phyloP scores from a whole-genome alignment of 2,113 vertebrate genomes.

The Larimichthys polyactis region DNA sequence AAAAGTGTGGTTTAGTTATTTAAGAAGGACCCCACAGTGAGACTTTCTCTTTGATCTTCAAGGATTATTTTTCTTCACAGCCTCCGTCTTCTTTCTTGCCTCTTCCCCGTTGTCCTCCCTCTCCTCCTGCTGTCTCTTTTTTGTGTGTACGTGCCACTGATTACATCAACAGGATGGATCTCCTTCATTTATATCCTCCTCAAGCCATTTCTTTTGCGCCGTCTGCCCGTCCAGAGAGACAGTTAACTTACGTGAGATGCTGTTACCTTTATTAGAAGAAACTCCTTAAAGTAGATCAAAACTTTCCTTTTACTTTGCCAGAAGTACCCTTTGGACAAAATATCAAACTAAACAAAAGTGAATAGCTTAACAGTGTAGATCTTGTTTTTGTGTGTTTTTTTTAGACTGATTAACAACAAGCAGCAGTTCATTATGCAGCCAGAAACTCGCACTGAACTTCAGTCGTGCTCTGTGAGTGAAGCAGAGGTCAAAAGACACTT shows the following conservation, averaged over 20 bases:
- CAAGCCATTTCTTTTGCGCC: not conserved
- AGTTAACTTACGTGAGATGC: not conserved
- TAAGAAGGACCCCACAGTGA: not conserved
- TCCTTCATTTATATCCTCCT: conserved; percentile 6
- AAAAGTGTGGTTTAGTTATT: conserved; percentile 8
- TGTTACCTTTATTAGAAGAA: not conserved
- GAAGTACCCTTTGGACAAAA: not conserved
- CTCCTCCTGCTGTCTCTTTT: conserved; percentile 1
- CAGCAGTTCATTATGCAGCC: conserved; percentile 5
- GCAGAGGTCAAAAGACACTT: not conserved
- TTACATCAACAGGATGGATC: conserved; percentile 13
- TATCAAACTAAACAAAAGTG: not conserved
- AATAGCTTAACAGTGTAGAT: not conserved
- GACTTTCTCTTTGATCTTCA: not conserved
- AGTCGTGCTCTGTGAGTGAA: not conserved
- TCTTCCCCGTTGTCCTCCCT: not conserved
- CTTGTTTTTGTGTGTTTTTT: too few species aligned
- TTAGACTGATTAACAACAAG: not conserved
- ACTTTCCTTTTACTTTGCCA: not conserved
- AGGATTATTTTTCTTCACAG: conserved; percentile 1
- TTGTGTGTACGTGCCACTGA: conserved; percentile 1
- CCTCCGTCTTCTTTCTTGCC: not conserved
- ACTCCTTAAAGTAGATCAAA: not conserved
- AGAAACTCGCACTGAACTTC: not conserved
- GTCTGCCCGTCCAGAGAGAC: not conserved